These are phyloP conservation scores for Cervus canadensis DNA, from an alignment of 2,113 vertebrate species.

Conservation along the genomic window DNA sequence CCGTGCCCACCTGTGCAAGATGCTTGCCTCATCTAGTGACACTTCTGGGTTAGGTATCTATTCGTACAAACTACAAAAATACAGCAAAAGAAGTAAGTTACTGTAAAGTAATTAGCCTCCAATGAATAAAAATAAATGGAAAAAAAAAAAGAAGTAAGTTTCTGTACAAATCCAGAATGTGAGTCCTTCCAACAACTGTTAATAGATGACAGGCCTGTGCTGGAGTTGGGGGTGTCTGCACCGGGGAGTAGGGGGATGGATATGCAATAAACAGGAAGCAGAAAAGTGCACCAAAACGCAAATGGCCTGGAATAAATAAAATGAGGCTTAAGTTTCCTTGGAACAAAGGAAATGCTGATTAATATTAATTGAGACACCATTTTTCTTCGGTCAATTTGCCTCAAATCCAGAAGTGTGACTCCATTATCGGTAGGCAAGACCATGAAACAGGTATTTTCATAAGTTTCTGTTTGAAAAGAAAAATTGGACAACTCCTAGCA, in stretches of 20 bases:
- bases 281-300: not conserved
- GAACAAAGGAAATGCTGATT: not conserved
- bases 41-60: not conserved
- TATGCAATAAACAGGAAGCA: not conserved
- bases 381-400: not conserved
- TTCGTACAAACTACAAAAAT: not conserved
- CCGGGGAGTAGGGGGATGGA: not conserved
- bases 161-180: not conserved
- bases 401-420: not conserved
- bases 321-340: not conserved
- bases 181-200: not conserved
- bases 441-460: not conserved
- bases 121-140: no score
- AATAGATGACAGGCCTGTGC: no score
- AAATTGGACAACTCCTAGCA: not conserved
- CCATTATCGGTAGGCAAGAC: not conserved
- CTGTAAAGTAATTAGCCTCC: not conserved
- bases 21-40: not conserved
- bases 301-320: not conserved
- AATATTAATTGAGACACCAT: rapidly evolving
- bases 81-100: not conserved
- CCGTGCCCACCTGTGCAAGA: rapidly evolving
- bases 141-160: not conserved
- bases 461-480: not conserved
- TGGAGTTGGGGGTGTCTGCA: not conserved